A percentile compares a stretch with the other conserved stretches of the same genome.
Evolutionary conservation across 2,113 vertebrate genomes (phyloP).

Genomic region (Thinocorus orbignyianus): DNA sequence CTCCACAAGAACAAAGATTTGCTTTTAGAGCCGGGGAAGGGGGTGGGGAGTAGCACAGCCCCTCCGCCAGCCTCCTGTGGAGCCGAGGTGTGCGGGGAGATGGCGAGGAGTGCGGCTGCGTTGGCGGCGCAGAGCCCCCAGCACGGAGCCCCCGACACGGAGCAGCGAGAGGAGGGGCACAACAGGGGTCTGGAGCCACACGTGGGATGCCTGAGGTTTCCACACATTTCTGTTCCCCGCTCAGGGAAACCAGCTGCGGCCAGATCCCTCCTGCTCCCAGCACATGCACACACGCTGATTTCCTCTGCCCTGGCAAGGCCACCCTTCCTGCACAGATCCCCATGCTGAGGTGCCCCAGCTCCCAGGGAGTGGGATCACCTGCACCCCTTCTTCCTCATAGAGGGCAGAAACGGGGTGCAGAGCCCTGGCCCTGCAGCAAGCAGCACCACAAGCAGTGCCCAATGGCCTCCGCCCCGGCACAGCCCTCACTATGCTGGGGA

Average conservation of each 20-base stretch:
- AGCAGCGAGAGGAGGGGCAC: background rate
- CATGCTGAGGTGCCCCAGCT: fast-evolving
- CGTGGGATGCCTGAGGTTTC: background rate
- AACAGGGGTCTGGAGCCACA: background rate
- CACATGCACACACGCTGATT: background rate
- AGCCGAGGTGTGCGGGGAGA: background rate
- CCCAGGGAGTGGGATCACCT: background rate
- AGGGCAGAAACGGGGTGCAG: background rate
- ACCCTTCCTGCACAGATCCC: background rate
- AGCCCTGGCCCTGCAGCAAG: background rate
- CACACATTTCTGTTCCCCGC: background rate
- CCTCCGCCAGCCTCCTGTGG: background rate
- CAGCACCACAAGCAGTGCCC: background rate
- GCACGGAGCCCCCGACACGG: background rate
- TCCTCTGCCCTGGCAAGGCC: background rate
- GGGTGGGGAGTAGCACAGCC: conserved; percentile 23
- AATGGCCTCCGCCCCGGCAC: background rate
- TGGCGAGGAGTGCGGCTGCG: background rate
- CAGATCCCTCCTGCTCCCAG: background rate
- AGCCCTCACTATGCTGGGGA: fast-evolving
- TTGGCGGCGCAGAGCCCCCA: background rate
- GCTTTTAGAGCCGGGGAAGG: conserved; percentile 40
- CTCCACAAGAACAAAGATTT: conserved; percentile 61
- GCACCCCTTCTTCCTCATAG: background rate
- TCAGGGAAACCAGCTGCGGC: background rate